Evolutionary conservation across 1,140 invertebrate genomes (phyloP), one percentile per base, ranked within the genome.

Genomic region (Drosophila tropicalis): DNA sequence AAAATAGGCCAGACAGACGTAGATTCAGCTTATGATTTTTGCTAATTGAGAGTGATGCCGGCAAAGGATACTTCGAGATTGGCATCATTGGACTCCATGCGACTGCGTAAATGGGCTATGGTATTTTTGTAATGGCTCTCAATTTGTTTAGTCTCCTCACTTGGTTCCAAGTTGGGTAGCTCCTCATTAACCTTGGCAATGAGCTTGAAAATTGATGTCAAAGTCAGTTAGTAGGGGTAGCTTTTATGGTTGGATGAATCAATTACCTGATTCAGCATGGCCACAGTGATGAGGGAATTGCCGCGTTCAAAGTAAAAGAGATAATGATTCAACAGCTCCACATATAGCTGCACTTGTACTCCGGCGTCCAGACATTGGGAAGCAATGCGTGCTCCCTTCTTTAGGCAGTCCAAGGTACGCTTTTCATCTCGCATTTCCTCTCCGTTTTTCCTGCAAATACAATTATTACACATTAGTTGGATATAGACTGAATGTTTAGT

Each of bases 331-430:
- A 99, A 93, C 57, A 99, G 94, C 92, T 99, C 98, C 15, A 98
- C 97, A 91, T 98, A 97, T 2, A 99, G 93, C 91, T 99, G 98
- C 6, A 98, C 97, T 93, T 99, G 98, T 19, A 99, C 98, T 3
- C 96, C 96, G n/a, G 95, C 95, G 93, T 99, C 98, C 97, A 99
- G 98, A 81, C 98, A 99, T 79, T 99, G 98, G 80, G 97, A 98
- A 2, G 97, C 97, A 75, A 99, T 98, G 72, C 97, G 95, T 1
- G 98, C 95, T 5, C 97, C 98, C 93, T 99, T 99, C 92, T 99
- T 99, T 62, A 99, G 93, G 92, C 98, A 99, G 85, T 99, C 98
- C 44, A 98, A 93, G 0, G 99, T 98, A 62, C 97, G 94, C 81
- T 96, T 96, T 5, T 97, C 97, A 93, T 99, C 98, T 75, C 96